A percentile compares a stretch with the other conserved stretches of the same genome.
These are phyloP conservation scores for Anastatus disparis DNA, from an alignment of 1,140 invertebrate genomes.

Conservation along the genomic window DNA sequence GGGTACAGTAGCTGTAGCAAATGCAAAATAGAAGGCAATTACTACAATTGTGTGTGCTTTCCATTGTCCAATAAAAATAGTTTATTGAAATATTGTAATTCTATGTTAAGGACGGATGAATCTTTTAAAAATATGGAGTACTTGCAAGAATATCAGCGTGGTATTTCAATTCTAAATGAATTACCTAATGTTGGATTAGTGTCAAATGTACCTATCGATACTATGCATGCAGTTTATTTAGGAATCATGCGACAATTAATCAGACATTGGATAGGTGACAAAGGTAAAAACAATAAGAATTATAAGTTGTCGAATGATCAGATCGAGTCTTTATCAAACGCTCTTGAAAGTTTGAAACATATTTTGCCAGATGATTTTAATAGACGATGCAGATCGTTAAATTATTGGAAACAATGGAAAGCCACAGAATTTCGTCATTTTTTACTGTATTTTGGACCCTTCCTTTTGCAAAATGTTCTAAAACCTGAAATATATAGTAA, in stretches of 20 bases:
- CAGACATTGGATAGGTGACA: too few species aligned
- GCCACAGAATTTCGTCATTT: conserved; percentile 15
- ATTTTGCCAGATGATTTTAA: conserved; percentile 2
- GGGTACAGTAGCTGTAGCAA: conserved; percentile 57
- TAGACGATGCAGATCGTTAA: conserved; percentile 14
- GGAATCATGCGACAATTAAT: conserved; percentile 2
- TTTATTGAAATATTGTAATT: not conserved
- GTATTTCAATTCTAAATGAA: too few species aligned
- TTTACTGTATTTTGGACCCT: not conserved
- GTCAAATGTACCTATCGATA: not conserved
- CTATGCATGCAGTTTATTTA: conserved; percentile 1
- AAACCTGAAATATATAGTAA: not conserved
- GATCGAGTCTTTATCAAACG: not conserved
- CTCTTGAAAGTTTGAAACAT: not conserved
- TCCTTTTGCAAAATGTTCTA: not conserved
- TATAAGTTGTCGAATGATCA: not conserved
- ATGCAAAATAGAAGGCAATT: conserved; percentile 49
- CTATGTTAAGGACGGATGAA: not conserved
- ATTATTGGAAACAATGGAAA: conserved; percentile 5
- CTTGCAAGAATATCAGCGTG: conserved; percentile 15
- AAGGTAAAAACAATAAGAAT: not conserved
- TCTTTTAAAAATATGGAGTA: not conserved
- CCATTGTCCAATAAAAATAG: not conserved
- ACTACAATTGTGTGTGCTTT: conserved; percentile 45
- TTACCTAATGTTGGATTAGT: too few species aligned